Evolutionary conservation across 2,113 vertebrate species (phyloP).

Genomic region (Neotragus pygmaeus): DNA sequence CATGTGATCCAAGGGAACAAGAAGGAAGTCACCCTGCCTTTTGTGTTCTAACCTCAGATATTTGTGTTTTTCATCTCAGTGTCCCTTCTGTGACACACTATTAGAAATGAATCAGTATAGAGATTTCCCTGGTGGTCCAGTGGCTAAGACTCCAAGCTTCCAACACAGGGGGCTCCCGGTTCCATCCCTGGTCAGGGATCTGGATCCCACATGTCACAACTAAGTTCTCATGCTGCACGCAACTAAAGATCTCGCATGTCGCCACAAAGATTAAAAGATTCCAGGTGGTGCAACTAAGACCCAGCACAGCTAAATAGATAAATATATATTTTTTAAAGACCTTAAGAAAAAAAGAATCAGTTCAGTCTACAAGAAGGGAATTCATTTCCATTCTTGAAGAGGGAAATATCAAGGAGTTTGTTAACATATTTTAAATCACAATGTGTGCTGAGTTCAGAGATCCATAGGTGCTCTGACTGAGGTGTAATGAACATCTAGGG

Average conservation of each 20-base stretch:
- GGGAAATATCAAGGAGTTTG: neutral
- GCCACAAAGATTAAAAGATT: neutral
- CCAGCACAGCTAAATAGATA: neutral
- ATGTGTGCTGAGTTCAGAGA: neutral
- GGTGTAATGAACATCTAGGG: neutral
- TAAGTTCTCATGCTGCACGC: accelerated
- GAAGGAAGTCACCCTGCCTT: neutral
- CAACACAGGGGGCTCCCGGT: accelerated
- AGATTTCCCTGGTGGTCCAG: neutral
- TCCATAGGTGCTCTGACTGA: neutral
- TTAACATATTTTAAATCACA: neutral
- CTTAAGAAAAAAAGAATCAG: neutral
- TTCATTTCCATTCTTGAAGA: neutral
- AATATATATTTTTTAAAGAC: neutral
- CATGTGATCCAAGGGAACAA: neutral
- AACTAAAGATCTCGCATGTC: neutral
- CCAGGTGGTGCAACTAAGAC: neutral
- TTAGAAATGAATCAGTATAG: neutral
- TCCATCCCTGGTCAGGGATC: neutral
- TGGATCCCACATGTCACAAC: neutral
- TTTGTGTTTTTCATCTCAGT: neutral
- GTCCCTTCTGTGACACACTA: neutral
- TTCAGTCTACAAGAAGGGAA: neutral
- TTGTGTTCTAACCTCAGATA: neutral
- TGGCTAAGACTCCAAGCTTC: neutral